phyloP scores from a whole-genome alignment of 2,797 vertebrate species.

The Pipistrellus pipistrellus region DNA sequence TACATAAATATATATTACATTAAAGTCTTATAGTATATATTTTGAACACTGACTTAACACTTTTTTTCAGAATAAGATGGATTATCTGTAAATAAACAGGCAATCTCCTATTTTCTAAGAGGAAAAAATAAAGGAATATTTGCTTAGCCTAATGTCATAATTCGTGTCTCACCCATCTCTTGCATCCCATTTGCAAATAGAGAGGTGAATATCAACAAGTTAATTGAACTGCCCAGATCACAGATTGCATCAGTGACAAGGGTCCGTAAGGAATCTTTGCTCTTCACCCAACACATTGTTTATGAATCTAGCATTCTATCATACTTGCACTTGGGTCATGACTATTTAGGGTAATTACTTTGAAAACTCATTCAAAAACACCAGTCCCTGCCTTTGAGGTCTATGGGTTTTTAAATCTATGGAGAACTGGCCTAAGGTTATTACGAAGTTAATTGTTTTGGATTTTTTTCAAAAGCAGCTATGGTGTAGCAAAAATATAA shows the following conservation, averaged over 20 bases:
- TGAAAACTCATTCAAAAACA: background rate
- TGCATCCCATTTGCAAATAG: background rate
- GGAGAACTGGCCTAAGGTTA: background rate
- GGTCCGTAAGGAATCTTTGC: background rate
- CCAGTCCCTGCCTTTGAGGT: background rate
- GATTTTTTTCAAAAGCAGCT: background rate
- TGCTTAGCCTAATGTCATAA: constrained; percentile 17
- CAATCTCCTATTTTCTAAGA: background rate
- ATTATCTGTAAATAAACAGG: constrained; percentile 16
- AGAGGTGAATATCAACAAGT: background rate
- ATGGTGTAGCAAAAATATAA: background rate
- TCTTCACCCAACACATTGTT: background rate
- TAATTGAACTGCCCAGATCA: background rate
- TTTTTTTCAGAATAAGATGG: background rate
- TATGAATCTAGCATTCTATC: background rate
- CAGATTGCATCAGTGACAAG: background rate
- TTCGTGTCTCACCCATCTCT: background rate
- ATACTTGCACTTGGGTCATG: background rate
- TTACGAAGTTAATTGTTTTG: constrained; percentile 41
- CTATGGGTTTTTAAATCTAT: constrained; percentile 3
- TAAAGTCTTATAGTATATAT: background rate
- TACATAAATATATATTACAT: background rate
- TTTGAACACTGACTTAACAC: constrained; percentile 54
- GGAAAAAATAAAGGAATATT: constrained; percentile 15
- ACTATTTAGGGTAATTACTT: constrained; percentile 8